phyloP scores from a whole-genome alignment of 53 echinoderm and acorn worm genomes.

The Astropecten irregularis region DNA sequence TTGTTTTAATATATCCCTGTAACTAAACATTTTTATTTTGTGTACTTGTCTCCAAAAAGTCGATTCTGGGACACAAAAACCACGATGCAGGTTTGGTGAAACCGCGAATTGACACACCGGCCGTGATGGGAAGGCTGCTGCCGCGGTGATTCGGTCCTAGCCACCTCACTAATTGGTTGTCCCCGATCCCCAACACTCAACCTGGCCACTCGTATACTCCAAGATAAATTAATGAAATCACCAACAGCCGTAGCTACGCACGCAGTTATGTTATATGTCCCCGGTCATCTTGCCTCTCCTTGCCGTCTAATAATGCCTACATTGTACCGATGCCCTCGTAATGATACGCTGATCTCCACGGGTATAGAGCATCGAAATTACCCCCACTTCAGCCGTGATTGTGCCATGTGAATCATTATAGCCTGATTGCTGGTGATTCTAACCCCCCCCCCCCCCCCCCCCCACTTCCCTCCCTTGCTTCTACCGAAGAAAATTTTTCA shows the following conservation, averaged over 20 bases:
- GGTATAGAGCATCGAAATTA: constrained; percentile 44
- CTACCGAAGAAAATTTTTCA: constrained; percentile 53
- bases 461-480: too few relatives aligned
- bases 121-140: too few relatives aligned
- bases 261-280: constrained; percentile 52
- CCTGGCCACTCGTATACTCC: constrained; percentile 14
- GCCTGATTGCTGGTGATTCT: constrained; percentile 41
- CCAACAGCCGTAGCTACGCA: constrained; percentile 40
- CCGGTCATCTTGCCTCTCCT: too few relatives aligned
- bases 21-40: too few relatives aligned
- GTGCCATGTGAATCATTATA: constrained; percentile 39
- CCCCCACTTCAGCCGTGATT: constrained; percentile 44
- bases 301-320: background rate
- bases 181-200: constrained; percentile 21
- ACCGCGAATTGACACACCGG: too few relatives aligned
- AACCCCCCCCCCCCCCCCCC: too few relatives aligned
- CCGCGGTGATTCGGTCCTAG: too few relatives aligned
- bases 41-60: too few relatives aligned
- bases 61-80: too few relatives aligned
- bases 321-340: constrained; percentile 4
- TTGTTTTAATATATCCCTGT: too few relatives aligned
- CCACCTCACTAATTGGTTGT: constrained; percentile 52
- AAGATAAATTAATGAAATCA: constrained; percentile 63
- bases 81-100: too few relatives aligned
- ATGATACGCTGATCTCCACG: constrained; percentile 11